Conservation (phyloP, 2,113 vertebrate genomes). For the Spea multiplicata region DNA sequence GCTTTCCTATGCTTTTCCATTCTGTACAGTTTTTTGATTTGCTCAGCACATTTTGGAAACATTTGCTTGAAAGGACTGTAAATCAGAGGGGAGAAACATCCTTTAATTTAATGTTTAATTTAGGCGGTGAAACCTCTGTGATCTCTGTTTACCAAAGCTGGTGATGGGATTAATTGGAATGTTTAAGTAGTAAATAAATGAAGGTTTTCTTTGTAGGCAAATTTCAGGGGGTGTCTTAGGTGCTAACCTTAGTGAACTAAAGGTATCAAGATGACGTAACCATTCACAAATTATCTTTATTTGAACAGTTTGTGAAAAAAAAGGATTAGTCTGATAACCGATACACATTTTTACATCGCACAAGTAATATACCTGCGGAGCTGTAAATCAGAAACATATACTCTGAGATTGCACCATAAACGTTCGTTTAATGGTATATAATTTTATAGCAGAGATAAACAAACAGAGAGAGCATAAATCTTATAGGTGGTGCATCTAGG, state of each 20-base stretch:
- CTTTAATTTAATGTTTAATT: slow-evolving; percentile 1
- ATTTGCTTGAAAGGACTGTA: slow-evolving; percentile 24
- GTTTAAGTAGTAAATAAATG: slow-evolving; percentile 6
- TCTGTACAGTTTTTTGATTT: background rate
- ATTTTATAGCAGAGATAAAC: too few relatives aligned
- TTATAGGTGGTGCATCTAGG: too few relatives aligned
- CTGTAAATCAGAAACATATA: slow-evolving; percentile 10
- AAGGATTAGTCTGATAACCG: slow-evolving; percentile 14
- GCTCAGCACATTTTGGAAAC: background rate
- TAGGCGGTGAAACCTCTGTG: slow-evolving; percentile 16
- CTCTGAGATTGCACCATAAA: background rate
- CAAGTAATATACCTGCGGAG: background rate
- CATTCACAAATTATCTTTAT: slow-evolving; percentile 35
- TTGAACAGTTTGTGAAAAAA: slow-evolving; percentile 1
- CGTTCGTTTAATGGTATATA: too few relatives aligned
- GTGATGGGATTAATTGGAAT: slow-evolving; percentile 34
- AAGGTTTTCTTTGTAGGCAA: background rate
- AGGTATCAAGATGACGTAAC: background rate
- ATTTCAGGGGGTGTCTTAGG: slow-evolving; percentile 19
- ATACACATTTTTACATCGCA: slow-evolving; percentile 12
- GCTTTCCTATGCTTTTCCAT: background rate
- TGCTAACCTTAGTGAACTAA: slow-evolving; percentile 1
- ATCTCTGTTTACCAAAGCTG: slow-evolving; percentile 30
- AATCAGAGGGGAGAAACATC: slow-evolving; percentile 15
- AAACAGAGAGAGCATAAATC: too few relatives aligned